Evolutionary conservation across 2,888 invertebrate genomes (phyloP).

Genomic region (Odontocerum albicorne): DNA sequence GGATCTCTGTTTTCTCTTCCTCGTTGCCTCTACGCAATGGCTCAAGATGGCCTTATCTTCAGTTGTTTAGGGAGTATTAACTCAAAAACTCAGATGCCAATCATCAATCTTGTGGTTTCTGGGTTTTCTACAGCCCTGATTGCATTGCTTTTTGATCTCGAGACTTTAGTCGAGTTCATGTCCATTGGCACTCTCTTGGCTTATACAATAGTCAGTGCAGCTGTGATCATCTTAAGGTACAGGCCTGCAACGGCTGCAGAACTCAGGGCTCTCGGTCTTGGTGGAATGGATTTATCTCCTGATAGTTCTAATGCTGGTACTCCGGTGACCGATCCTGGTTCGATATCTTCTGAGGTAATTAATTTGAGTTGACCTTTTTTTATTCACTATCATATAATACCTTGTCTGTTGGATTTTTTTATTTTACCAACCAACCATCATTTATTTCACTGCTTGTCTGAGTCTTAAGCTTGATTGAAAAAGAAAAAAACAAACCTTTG

Average conservation of each 20-base stretch:
- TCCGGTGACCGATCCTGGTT: constrained; percentile 61
- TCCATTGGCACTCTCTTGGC: constrained; percentile 87
- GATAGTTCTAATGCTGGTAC: constrained; percentile 65
- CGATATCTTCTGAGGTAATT: constrained; percentile 60
- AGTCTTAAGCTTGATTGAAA: no score
- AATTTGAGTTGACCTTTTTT: neutral
- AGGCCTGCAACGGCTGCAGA: constrained; percentile 60
- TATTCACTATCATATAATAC: no score
- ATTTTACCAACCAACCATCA: no score
- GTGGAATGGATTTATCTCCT: constrained; percentile 56
- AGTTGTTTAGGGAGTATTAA: constrained; percentile 76
- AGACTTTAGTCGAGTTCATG: constrained; percentile 92
- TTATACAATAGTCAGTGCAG: constrained; percentile 89
- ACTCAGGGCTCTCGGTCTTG: constrained; percentile 51
- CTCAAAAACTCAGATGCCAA: constrained; percentile 78
- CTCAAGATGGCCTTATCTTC: constrained; percentile 84
- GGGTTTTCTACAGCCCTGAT: constrained; percentile 75
- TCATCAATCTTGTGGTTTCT: constrained; percentile 75
- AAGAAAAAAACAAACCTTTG: no score
- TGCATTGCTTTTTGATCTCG: constrained; percentile 83
- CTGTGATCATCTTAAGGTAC: constrained; percentile 85
- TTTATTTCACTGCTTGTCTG: no score
- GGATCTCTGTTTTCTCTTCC: constrained; percentile 87
- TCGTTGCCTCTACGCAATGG: constrained; percentile 88
- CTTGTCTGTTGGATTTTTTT: no score